Evolutionary conservation across 2,797 vertebrate genomes (phyloP).

Genomic region (Morus bassanus): DNA sequence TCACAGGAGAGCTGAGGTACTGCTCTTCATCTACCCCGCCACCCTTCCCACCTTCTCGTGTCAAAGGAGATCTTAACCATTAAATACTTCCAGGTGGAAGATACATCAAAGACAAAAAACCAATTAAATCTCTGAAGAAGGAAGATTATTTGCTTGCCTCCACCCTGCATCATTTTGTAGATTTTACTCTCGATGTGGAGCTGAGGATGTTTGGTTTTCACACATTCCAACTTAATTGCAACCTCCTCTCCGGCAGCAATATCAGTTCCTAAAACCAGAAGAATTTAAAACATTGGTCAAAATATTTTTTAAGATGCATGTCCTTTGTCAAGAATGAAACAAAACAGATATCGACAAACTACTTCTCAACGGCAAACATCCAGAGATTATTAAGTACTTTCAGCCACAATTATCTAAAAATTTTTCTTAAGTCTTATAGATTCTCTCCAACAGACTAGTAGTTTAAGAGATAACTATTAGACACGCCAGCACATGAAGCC

Average conservation of each 20-base stretch:
- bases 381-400: neutral
- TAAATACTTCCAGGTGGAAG: neutral
- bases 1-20: neutral
- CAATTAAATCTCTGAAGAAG: neutral
- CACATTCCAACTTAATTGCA: conserved; percentile 96
- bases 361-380: neutral
- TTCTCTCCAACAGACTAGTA: neutral
- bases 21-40: neutral
- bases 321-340: neutral
- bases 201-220: conserved; percentile 96
- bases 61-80: neutral
- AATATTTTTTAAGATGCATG: neutral
- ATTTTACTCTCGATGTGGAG: conserved; percentile 96
- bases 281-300: neutral
- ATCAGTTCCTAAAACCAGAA: conserved; percentile 84
- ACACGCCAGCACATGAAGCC: neutral
- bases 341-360: neutral
- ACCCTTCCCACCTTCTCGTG: neutral
- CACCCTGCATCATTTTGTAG: conserved; percentile 99
- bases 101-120: neutral
- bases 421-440: neutral
- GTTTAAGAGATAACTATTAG: neutral
- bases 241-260: conserved; percentile 94
- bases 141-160: conserved; percentile 77
- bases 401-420: neutral